Evolutionary conservation across 2,797 vertebrate genomes (phyloP).

Genomic region (Esox lucius): DNA sequence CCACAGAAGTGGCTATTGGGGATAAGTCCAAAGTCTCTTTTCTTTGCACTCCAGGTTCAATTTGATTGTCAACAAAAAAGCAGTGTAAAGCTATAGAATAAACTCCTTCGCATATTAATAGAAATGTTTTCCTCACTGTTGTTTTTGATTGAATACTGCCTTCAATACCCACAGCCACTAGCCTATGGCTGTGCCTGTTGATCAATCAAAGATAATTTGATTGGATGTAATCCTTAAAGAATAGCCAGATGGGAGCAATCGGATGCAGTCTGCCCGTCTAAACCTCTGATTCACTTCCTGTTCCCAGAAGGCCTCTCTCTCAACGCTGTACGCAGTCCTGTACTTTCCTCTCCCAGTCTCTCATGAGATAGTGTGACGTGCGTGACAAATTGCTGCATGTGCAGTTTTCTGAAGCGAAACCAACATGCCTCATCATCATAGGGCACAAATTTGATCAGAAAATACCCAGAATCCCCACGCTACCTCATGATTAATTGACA

Average conservation of each 20-base stretch:
- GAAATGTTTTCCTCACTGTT: constrained; percentile 41
- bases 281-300: constrained; percentile 70
- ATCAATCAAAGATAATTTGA: constrained; percentile 73
- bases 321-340: constrained; percentile 56
- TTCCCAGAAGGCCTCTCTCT: constrained; percentile 66
- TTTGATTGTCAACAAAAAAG: not conserved
- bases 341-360: constrained; percentile 44
- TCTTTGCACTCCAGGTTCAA: not conserved
- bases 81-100: constrained; percentile 22
- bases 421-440: constrained; percentile 71
- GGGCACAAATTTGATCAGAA: constrained; percentile 73
- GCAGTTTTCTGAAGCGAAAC: constrained; percentile 73
- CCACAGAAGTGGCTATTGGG: not conserved
- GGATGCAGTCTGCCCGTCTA: constrained; percentile 59
- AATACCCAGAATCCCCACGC: constrained; percentile 62
- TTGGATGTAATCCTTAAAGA: constrained; percentile 71
- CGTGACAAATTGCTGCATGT: constrained; percentile 76
- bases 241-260: constrained; percentile 74
- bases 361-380: constrained; percentile 59
- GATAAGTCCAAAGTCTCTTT: not conserved
- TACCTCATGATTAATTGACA: constrained; percentile 71
- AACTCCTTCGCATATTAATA: constrained; percentile 42
- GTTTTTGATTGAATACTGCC: constrained; percentile 47
- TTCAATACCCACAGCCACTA: constrained; percentile 53
- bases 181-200: constrained; percentile 68